A percentile compares a stretch with the other conserved stretches of the same genome.
Conservation (phyloP, 2,113 vertebrate species). For the Lonchura striata region DNA sequence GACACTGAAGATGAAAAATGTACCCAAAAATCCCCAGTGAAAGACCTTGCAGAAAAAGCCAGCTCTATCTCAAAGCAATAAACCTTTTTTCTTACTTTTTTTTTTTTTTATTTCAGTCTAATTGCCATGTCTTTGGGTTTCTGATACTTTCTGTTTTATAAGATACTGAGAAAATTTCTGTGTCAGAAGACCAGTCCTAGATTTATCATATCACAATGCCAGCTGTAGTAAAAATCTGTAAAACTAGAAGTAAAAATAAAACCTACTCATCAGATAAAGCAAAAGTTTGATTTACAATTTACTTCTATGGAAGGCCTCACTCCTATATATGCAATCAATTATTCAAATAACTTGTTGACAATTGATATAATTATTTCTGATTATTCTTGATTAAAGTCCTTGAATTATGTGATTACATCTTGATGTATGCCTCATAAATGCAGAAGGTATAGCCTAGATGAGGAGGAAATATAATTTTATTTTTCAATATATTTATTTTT, state of each 20-base stretch:
- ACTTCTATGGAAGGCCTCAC: not conserved
- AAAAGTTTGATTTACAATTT: not conserved
- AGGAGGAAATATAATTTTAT: not conserved
- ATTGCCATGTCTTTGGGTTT: not conserved
- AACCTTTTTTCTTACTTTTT: not conserved
- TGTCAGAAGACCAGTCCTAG: not conserved
- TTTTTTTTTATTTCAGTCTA: not conserved
- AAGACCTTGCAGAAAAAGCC: not conserved
- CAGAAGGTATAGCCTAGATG: not conserved
- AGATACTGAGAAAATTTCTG: not conserved
- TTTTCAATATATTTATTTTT: not conserved
- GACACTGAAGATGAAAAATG: not conserved
- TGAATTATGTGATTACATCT: not conserved
- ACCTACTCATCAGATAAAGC: not conserved
- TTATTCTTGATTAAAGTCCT: constrained; percentile 1
- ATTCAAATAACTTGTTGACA: constrained; percentile 39
- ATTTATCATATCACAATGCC: not conserved
- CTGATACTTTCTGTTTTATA: not conserved
- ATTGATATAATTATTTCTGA: not conserved
- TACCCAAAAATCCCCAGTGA: not conserved
- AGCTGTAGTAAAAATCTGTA: not conserved
- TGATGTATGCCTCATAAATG: not conserved
- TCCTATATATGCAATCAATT: not conserved
- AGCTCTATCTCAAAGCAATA: not conserved
- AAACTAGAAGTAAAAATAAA: not conserved